Evolutionary conservation across 2,888 invertebrate species (phyloP), one percentile per base, ranked within the genome.

Genomic region (Dorcus parallelipipedus): DNA sequence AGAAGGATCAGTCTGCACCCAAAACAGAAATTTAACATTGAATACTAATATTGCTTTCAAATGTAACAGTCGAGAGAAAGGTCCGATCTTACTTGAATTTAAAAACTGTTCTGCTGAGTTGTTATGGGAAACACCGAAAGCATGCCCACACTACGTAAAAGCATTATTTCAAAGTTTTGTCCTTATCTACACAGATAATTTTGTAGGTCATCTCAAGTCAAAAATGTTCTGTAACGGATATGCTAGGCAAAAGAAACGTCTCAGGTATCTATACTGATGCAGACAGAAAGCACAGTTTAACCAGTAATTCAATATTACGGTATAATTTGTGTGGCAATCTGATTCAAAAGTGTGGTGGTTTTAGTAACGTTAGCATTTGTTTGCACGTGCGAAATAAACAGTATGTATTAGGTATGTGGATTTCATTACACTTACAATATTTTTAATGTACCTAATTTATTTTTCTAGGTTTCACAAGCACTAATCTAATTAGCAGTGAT

Each of bases 71-170:
- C 17, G 10, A 17, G 56, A 56, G n/a, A 56, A 38, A 23, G 43
- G 43, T 1, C 56, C 56, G 7, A 17, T 9, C 14, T 43, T 56
- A 17, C n/a, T 50, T 14, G n/a, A 8, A 17, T 23, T 40, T 10
- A 8, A 9, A 9, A 14, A 56, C 2, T 56, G 56, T 42, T 41
- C 40, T 23, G 9, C 26, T 3, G 42, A 56, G 10, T 42, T 56
- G 10, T 33, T 50, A 9, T 56, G 56, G 56, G 50, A 56, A 23
- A 56, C 56, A 9, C 56, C 56, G n/a, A 43, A n/a, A 7, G 56
- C 56, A 14, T 56, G 56, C 33, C 56, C 56, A 9, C 6, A 9
- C 3, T 17, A 49, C 9, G 50, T 49, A 33, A 47, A 26, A 23
- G 6, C 6, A 47, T 47, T n/a, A 33, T 6, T 33, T 47, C n/a